phyloP scores from a whole-genome alignment of 1,140 invertebrate genomes.

The Trichonephila clavipes region DNA sequence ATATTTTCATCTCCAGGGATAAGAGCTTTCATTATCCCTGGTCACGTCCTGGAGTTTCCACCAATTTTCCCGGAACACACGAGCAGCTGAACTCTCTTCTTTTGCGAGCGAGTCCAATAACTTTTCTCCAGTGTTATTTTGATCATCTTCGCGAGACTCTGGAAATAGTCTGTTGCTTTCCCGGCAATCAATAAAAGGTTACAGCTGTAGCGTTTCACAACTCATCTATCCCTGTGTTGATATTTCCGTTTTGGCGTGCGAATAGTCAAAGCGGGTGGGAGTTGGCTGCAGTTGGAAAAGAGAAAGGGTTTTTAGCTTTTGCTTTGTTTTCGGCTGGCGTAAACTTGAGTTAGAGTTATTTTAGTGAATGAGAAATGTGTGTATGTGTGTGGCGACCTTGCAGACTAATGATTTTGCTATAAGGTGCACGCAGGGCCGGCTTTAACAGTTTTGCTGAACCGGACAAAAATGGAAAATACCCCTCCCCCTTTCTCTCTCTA shows the following conservation, averaged over 20 bases:
- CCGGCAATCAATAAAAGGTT: slow-evolving; percentile 30
- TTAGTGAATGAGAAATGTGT: neutral
- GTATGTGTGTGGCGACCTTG: neutral
- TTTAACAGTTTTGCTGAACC: too few species aligned
- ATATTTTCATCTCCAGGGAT: slow-evolving; percentile 1
- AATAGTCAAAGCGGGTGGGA: neutral
- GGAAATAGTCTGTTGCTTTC: neutral
- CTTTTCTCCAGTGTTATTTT: slow-evolving; percentile 2
- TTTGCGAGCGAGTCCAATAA: neutral
- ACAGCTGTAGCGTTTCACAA: slow-evolving; percentile 20
- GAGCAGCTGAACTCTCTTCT: neutral
- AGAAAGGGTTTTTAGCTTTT: too few species aligned
- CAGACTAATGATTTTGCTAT: neutral
- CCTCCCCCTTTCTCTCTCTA: too few species aligned
- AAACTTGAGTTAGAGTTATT: neutral
- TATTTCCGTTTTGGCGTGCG: neutral
- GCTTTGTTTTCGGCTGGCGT: neutral
- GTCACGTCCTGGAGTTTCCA: neutral
- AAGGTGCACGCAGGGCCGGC: neutral
- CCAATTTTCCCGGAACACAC: neutral
- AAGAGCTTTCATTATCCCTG: neutral
- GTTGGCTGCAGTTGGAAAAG: neutral
- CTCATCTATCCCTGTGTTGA: neutral
- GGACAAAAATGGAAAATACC: too few species aligned
- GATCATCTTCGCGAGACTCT: neutral